Evolutionary conservation across 2,888 invertebrate genomes (phyloP).

Genomic region (Cosmopolites sordidus): DNA sequence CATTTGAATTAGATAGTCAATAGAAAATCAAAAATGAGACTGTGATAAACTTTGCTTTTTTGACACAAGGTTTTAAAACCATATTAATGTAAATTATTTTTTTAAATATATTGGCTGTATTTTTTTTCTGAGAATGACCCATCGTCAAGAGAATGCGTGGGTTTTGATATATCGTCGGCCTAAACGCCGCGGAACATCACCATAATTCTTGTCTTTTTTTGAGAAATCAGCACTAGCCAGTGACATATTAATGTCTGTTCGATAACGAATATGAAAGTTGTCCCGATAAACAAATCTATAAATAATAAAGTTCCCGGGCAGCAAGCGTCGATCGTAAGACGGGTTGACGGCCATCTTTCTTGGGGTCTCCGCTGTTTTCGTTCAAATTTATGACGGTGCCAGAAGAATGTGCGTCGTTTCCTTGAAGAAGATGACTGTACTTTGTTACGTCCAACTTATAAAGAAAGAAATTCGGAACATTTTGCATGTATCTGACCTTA

Average conservation of each 20-base stretch:
- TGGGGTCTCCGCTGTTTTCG: slow-evolving; percentile 3
- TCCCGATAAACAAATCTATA: slow-evolving; percentile 48
- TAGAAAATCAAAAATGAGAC: no score
- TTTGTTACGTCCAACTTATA: no score
- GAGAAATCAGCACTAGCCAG: slow-evolving; percentile 44
- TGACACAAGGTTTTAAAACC: no score
- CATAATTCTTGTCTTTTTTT: slow-evolving; percentile 46
- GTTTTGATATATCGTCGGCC: slow-evolving; percentile 45
- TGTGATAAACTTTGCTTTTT: no score
- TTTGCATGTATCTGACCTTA: no score
- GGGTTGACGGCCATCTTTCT: slow-evolving; percentile 29
- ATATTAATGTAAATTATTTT: no score
- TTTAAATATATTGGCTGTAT: no score
- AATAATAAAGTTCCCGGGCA: slow-evolving; percentile 42
- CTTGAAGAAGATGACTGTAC: neutral
- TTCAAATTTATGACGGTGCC: slow-evolving; percentile 1
- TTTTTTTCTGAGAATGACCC: slow-evolving; percentile 18
- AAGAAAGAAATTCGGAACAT: no score
- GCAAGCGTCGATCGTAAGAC: slow-evolving; percentile 27
- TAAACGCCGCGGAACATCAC: slow-evolving; percentile 44
- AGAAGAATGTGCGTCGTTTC: neutral
- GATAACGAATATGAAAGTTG: slow-evolving; percentile 48
- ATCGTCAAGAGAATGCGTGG: slow-evolving; percentile 36
- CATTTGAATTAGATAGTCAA: no score
- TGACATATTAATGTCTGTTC: slow-evolving; percentile 48